phyloP scores from a whole-genome alignment of 92 coral and sea anemone genomes.

The Pocillopora grandis region DNA sequence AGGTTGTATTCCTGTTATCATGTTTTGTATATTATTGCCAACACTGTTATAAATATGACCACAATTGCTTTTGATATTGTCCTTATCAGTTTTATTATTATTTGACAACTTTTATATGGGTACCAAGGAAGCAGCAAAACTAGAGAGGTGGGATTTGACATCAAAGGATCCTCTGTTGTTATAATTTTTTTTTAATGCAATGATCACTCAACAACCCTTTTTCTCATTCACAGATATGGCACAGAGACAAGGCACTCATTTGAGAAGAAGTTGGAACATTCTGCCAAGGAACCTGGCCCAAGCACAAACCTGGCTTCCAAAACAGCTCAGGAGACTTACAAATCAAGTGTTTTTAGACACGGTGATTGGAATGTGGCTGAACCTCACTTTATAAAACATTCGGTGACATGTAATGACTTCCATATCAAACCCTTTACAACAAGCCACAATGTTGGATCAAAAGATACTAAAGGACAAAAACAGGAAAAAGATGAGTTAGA shows the following conservation, averaged over 20 bases:
- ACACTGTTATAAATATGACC: too few relatives aligned
- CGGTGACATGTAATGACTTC: constrained; percentile 81
- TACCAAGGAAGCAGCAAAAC: too few relatives aligned
- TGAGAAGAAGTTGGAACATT: constrained; percentile 10
- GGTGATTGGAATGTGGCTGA: constrained; percentile 90
- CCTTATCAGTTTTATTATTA: too few relatives aligned
- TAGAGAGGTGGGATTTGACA: too few relatives aligned
- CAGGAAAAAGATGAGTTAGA: neutral
- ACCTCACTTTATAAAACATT: constrained; percentile 39
- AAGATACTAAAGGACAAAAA: neutral
- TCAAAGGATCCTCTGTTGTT: too few relatives aligned
- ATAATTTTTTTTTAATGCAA: neutral
- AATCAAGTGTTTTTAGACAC: constrained; percentile 77
- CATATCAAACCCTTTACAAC: constrained; percentile 60
- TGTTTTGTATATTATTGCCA: too few relatives aligned
- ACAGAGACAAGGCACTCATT: constrained; percentile 48
- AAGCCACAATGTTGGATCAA: neutral
- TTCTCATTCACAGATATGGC: constrained; percentile 37
- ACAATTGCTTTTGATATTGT: too few relatives aligned
- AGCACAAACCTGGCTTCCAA: constrained; percentile 25
- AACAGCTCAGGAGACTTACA: constrained; percentile 58
- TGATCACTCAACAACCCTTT: neutral
- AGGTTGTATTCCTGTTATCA: too few relatives aligned
- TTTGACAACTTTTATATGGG: too few relatives aligned
- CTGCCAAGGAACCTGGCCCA: neutral